Evolutionary conservation across 2,888 invertebrate species (phyloP).

Genomic region (Cosmia pyralina): DNA sequence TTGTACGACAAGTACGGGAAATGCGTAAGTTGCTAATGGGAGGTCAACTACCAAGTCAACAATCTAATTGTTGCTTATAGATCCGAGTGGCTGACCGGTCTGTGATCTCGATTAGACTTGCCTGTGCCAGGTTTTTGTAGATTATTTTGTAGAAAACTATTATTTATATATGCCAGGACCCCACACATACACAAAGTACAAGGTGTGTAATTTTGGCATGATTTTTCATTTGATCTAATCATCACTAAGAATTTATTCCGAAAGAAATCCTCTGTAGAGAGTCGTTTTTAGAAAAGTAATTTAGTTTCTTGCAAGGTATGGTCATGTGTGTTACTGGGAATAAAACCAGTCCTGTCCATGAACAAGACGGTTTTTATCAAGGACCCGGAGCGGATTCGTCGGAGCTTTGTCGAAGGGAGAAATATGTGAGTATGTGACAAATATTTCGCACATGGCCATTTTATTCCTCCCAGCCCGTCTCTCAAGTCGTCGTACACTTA

Average conservation of each 20-base stretch:
- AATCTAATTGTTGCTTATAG: slow-evolving; percentile 30
- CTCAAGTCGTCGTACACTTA: slow-evolving; percentile 26
- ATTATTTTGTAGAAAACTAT: neutral
- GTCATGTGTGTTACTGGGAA: neutral
- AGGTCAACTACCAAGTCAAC: slow-evolving; percentile 29
- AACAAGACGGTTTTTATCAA: neutral
- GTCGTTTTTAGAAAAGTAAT: neutral
- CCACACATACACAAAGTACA: neutral
- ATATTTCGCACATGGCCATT: slow-evolving; percentile 46
- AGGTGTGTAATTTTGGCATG: neutral
- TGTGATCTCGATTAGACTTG: neutral
- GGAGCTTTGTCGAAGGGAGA: neutral
- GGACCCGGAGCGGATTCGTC: neutral
- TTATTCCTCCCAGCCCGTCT: slow-evolving; percentile 20
- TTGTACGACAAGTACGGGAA: slow-evolving; percentile 27
- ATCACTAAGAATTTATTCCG: neutral
- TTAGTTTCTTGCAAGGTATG: neutral
- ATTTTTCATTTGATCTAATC: neutral
- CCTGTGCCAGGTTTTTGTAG: neutral
- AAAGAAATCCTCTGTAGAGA: neutral
- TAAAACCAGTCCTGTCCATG: neutral
- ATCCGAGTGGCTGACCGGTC: neutral
- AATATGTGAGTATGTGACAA: slow-evolving; percentile 21
- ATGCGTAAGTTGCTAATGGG: slow-evolving; percentile 12
- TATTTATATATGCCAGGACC: neutral